Base-by-base conservation (phyloP, 2,888 invertebrate species). In the Tiliacea citrago region DNA sequence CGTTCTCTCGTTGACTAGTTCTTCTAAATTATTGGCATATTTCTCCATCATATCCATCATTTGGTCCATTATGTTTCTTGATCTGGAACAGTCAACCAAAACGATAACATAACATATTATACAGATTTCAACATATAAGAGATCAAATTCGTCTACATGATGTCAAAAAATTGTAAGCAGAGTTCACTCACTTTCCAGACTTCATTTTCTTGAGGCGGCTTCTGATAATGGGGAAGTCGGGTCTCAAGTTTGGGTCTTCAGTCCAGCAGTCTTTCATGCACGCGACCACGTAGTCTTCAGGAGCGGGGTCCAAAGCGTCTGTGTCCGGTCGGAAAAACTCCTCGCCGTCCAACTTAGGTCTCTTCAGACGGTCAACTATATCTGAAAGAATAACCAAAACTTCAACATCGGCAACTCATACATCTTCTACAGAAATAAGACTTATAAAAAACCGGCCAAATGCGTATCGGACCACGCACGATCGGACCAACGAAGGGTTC, bases 1-100 rank as follows among this genome's bases (percentile, higher is more conserved):
- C 84, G 99, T 99, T 90, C 99, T 97, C 96, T 99, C 99, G 90
- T 97, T 98, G 92, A 99, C 99, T 96, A 99, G 97, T 94, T 99
- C 99, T 95, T 99, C 99, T 95, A 99, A 97, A 96, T 99, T 98
- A 94, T 98, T 98, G 76, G 99, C 99, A 95, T 99, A 99, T 91
- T 98, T 99, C 94, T 99, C 99, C 99, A 99, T 99, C 98, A 99
- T 99, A 89, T 98, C 98, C 98, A 99, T 99, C 98, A 99, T 99
- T 97, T 99, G 99, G 94, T 99, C 99, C 98, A 99, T 98, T 88
- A 99, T 98, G 93, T 99, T 99, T 89, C 98, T 97, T 90, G 97
- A 98, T 92, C 98, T 98, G 90, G 67, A 93, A 91, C 57, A 85
- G 67, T 53, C 3, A 42, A 67, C 24, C 35, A 29, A 42, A 60